Evolutionary conservation across 2,113 vertebrate species (phyloP), one percentile per base, ranked within the genome.

Genomic region (Rhagologus leucostigma): DNA sequence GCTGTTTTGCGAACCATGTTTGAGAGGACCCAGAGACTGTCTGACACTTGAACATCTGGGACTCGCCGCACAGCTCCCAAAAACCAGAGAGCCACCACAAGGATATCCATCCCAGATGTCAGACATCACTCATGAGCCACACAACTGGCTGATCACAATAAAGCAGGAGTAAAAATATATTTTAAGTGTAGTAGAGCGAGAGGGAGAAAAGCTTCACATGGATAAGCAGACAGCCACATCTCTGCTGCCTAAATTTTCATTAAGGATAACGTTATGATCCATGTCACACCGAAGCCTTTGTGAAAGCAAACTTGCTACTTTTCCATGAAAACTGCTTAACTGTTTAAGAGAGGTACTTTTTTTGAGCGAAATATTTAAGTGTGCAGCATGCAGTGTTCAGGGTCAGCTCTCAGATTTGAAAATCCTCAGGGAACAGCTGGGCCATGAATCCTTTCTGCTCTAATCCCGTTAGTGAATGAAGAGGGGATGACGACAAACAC

Each of bases 41-140:
- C 56, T 85, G 42, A 87, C 63, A 68, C n/a, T 30, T 27, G 90
- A 95, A 93, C 94, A 93, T 87, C 92, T 96, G 88, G 88, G 79
- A 52, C 57, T 87, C 32, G 0, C 30, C 22, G 75, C 87, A 56
- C 24, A 73, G 73, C 71, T 96, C 78, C 84, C 80, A 89, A 37
- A 80, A 95, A 80, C 47, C 95, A 85, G 42, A 27, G 71, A 93
- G 71, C 85, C 50, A 81, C 81, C 76, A 53, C 63, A 59, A 83
- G 79, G 65, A 88, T 82, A 65, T 30, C 52, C 52, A 60, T 46
- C 62, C 85, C 89, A 96, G 88, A 77, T 93, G 84, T 90, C 32
- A 60, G 59, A 69, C 57, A 65, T n/a, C 10, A 56, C 81, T 69
- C 77, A 80, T 11, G 86, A 93, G 91, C 67, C 74, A 82, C 17